Percentiles rank a stretch among this genome's conserved stretches.
These are phyloP conservation scores for Hippocampus barbouri DNA, from an alignment of 2,113 vertebrate genomes.

Conservation along the genomic window DNA sequence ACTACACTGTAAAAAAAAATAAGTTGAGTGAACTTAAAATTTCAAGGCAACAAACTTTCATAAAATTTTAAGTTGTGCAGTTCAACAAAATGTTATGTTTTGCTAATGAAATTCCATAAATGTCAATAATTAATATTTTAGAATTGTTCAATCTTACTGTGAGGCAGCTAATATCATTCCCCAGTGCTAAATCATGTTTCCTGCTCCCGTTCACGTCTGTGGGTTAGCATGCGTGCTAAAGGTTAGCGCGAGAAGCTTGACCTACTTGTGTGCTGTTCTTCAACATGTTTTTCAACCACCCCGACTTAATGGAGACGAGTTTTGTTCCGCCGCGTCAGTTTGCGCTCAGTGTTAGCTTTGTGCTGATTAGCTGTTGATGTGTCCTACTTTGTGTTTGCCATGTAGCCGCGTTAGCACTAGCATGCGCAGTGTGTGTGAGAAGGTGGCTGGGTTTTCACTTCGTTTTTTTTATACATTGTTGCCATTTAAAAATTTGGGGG, in stretches of 20 bases:
- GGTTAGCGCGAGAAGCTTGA: background rate
- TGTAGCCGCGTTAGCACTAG: background rate
- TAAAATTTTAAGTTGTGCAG: too few relatives aligned
- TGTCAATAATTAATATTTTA: too few relatives aligned
- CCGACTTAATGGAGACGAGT: background rate
- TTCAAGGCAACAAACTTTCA: too few relatives aligned
- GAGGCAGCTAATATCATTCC: background rate
- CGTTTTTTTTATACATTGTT: too few relatives aligned
- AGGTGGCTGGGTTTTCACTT: background rate
- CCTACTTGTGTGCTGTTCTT: background rate
- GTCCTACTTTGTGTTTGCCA: slow-evolving; percentile 5
- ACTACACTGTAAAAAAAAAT: background rate
- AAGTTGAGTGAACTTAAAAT: too few relatives aligned
- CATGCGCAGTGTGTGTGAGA: background rate
- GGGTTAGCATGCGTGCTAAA: background rate
- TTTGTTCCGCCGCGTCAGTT: background rate
- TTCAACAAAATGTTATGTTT: too few relatives aligned
- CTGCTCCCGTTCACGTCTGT: background rate
- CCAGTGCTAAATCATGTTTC: background rate
- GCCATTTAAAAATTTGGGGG: too few relatives aligned
- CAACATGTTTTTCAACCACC: background rate
- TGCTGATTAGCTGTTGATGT: background rate
- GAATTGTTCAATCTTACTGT: too few relatives aligned
- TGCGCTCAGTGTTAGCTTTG: background rate
- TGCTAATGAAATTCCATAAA: too few relatives aligned